Evolutionary conservation across 2,113 vertebrate species (phyloP).

Genomic region (Lampris incognitus): DNA sequence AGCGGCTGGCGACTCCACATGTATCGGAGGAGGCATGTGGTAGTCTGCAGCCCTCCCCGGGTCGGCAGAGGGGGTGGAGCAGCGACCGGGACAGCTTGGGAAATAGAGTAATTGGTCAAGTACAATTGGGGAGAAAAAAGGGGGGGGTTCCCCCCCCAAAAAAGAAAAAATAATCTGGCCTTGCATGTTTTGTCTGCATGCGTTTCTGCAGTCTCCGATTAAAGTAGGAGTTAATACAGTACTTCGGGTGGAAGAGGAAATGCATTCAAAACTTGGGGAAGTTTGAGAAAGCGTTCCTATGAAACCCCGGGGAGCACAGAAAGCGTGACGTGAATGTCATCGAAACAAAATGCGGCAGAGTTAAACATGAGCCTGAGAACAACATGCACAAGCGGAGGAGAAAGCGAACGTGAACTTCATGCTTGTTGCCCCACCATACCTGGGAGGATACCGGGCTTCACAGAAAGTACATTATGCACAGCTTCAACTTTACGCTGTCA

Average conservation of each 20-base stretch:
- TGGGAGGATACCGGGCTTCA: constrained; percentile 10
- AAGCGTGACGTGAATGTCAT: neutral
- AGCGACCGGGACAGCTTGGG: too few relatives aligned
- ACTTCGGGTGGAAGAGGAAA: neutral
- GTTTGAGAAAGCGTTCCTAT: neutral
- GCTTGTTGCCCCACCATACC: neutral
- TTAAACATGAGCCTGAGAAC: neutral
- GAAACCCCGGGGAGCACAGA: neutral
- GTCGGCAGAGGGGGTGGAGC: too few relatives aligned
- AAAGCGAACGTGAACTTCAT: neutral
- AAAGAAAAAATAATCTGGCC: too few relatives aligned
- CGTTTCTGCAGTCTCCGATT: constrained; percentile 1
- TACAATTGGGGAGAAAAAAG: too few relatives aligned
- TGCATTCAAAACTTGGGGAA: neutral
- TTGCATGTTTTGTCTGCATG: too few relatives aligned
- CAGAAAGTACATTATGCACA: neutral
- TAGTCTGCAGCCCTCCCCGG: too few relatives aligned
- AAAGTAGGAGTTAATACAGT: neutral
- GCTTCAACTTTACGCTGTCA: constrained; percentile 13
- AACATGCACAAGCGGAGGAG: neutral
- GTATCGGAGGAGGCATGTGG: too few relatives aligned
- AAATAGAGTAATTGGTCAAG: too few relatives aligned
- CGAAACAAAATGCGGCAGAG: neutral
- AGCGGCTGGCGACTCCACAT: too few relatives aligned
- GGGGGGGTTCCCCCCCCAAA: too few relatives aligned